phyloP scores from a whole-genome alignment of 2,797 vertebrate genomes.

The Sebastes minor region DNA sequence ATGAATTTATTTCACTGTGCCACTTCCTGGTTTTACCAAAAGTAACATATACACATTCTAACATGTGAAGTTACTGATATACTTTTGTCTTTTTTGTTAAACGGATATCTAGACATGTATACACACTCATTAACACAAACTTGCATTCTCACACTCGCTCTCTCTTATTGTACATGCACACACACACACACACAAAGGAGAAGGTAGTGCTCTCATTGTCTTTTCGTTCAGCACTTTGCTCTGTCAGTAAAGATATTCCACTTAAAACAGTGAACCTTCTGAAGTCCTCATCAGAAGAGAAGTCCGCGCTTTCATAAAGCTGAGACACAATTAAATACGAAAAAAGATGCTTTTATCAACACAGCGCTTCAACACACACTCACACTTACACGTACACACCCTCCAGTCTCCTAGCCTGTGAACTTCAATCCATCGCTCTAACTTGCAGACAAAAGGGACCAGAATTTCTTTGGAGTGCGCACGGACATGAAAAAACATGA shows the following conservation, averaged over 20 bases:
- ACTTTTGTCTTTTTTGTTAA: background rate
- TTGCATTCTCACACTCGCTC: background rate
- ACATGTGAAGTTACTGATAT: background rate
- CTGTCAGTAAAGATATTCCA: conserved; percentile 70
- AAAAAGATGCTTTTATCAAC: conserved; percentile 71
- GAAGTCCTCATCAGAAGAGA: conserved; percentile 77
- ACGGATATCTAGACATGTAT: background rate
- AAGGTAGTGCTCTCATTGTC: conserved; percentile 35
- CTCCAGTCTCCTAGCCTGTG: conserved; percentile 55
- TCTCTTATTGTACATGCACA: background rate
- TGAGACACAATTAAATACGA: conserved; percentile 82
- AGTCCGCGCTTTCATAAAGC: conserved; percentile 69
- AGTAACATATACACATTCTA: background rate
- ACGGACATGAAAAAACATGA: conserved; percentile 46
- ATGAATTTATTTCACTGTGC: accelerated
- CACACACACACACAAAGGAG: background rate
- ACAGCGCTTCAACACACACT: conserved; percentile 28
- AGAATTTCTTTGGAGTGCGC: conserved; percentile 62
- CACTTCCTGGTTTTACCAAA: background rate
- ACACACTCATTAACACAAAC: background rate
- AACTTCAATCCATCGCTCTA: conserved; percentile 79
- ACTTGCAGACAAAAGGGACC: conserved; percentile 81
- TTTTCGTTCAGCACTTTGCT: conserved; percentile 64
- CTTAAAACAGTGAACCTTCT: conserved; percentile 72
- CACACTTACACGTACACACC: conserved; percentile 13